Percentiles rank a stretch among this genome's conserved stretches.
These are phyloP conservation scores for Pachyrhynchus sulphureomaculatus DNA, from an alignment of 1,140 invertebrate genomes.

Conservation along the genomic window DNA sequence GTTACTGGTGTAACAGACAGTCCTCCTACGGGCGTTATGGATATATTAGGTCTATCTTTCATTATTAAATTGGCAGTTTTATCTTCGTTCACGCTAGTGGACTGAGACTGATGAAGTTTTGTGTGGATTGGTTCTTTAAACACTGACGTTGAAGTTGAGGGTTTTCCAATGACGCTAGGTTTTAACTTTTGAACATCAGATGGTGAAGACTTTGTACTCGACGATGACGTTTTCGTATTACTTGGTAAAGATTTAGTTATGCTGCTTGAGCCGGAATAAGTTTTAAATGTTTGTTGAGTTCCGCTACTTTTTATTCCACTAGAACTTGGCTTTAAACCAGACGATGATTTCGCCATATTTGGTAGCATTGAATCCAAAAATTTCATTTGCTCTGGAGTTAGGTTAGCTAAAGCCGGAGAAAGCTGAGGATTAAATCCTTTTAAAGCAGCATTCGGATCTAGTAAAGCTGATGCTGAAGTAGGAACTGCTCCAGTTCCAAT, in stretches of 20 bases:
- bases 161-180: neutral
- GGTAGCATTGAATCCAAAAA: conserved; percentile 30
- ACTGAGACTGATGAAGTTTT: conserved; percentile 2
- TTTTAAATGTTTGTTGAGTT: neutral
- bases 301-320: neutral
- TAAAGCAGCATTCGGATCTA: neutral
- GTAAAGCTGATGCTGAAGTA: neutral
- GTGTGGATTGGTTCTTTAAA: conserved; percentile 24
- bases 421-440: conserved; percentile 9
- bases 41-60: conserved; percentile 47
- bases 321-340: neutral
- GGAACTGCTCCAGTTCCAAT: neutral
- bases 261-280: neutral
- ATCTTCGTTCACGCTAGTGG: conserved; percentile 10
- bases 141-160: neutral
- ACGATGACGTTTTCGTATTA: neutral
- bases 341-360: neutral
- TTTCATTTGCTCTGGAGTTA: conserved; percentile 28
- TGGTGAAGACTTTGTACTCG: neutral
- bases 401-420: neutral
- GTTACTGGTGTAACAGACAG: neutral
- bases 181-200: neutral
- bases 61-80: conserved; percentile 37
- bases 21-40: conserved; percentile 45
- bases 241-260: neutral